phyloP scores from a whole-genome alignment of 1,140 invertebrate species.

The Vanessa atalanta region DNA sequence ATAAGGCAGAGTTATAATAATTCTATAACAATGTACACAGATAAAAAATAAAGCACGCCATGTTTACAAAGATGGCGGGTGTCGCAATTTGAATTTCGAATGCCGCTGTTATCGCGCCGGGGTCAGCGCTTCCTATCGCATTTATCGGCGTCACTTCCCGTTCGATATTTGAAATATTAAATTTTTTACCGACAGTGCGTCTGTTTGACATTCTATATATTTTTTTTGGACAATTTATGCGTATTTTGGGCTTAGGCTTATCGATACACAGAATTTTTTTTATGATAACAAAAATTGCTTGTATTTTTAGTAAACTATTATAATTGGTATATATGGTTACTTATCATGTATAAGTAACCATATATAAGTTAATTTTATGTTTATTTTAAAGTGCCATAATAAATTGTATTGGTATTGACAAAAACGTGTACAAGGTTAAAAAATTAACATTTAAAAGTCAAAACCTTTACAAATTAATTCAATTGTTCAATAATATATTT shows the following conservation, averaged over 20 bases:
- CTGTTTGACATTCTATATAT: slow-evolving; percentile 42
- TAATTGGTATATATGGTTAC: neutral
- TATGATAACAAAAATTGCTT: slow-evolving; percentile 1
- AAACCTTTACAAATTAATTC: neutral
- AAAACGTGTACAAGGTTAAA: neutral
- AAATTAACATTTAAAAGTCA: neutral
- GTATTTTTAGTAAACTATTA: neutral
- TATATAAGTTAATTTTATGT: too few relatives aligned
- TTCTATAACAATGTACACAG: slow-evolving; percentile 27
- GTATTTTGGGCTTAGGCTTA: neutral
- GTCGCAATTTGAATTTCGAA: slow-evolving; percentile 63
- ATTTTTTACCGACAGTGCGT: slow-evolving; percentile 38
- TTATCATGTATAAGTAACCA: too few relatives aligned
- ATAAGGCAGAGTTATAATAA: slow-evolving; percentile 19
- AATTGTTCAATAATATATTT: slow-evolving; percentile 2
- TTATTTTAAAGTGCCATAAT: too few relatives aligned
- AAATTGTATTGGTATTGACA: too few relatives aligned
- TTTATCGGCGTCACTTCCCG: slow-evolving; percentile 65
- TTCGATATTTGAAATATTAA: slow-evolving; percentile 63
- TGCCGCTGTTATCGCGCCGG: slow-evolving; percentile 59
- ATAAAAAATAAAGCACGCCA: slow-evolving; percentile 43
- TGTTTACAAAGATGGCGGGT: slow-evolving; percentile 56
- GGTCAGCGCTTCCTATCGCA: slow-evolving; percentile 68
- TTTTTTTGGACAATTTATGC: slow-evolving; percentile 12
- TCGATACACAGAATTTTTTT: slow-evolving; percentile 10